Percentiles rank a stretch among this genome's conserved stretches.
Evolutionary conservation across 2,113 vertebrate genomes (phyloP).

Genomic region (Podocnemis expansa): DNA sequence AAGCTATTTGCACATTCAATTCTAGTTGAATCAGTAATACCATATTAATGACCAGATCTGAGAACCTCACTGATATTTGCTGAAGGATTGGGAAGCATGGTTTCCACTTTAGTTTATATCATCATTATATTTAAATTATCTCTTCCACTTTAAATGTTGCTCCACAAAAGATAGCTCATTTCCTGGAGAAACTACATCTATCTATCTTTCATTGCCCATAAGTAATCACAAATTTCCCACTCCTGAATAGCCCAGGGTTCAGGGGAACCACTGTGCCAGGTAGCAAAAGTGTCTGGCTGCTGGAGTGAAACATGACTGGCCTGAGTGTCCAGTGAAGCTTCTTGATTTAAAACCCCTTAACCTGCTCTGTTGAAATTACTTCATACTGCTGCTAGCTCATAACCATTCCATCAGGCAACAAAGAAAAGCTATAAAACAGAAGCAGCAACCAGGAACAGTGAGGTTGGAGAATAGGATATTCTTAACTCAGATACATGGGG

Average conservation of each 20-base stretch:
- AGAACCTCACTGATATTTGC: slow-evolving; percentile 47
- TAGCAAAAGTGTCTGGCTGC: background rate
- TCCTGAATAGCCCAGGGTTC: background rate
- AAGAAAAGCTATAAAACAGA: background rate
- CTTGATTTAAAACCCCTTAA: background rate
- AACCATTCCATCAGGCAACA: background rate
- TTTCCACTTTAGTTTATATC: slow-evolving; percentile 64
- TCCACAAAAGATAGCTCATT: slow-evolving; percentile 73
- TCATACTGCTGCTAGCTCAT: background rate
- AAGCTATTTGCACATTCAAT: slow-evolving; percentile 21
- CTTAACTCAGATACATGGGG: background rate
- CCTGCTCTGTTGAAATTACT: background rate
- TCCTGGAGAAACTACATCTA: slow-evolving; percentile 68
- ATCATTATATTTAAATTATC: slow-evolving; percentile 64
- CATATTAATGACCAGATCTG: slow-evolving; percentile 15
- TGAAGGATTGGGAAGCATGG: slow-evolving; percentile 43
- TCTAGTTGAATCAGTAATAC: slow-evolving; percentile 33
- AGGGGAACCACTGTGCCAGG: background rate
- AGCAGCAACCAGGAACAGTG: background rate
- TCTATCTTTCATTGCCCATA: slow-evolving; percentile 44
- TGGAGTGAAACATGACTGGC: background rate
- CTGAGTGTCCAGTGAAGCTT: background rate
- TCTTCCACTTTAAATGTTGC: slow-evolving; percentile 51
- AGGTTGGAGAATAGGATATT: background rate
- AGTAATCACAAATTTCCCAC: slow-evolving; percentile 77